phyloP scores from a whole-genome alignment of 2,888 invertebrate genomes.

The Lathronympha strigana region DNA sequence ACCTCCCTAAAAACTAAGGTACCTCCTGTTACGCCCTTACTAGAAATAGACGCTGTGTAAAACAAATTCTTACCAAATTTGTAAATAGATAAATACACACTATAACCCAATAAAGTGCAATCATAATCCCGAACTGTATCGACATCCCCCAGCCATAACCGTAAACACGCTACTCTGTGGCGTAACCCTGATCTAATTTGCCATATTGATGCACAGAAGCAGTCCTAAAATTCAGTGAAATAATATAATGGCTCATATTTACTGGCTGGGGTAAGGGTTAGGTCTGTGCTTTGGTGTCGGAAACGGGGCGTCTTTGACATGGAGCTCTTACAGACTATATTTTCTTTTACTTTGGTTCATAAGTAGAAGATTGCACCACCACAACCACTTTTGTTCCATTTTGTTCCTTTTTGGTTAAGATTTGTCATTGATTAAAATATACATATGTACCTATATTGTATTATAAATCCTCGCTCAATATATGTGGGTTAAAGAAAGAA shows the following conservation, averaged over 20 bases:
- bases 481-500: too few relatives aligned
- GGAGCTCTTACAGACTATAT: not conserved
- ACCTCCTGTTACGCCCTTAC: too few relatives aligned
- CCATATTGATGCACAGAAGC: slow-evolving; percentile 32
- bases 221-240: slow-evolving; percentile 33
- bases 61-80: slow-evolving; percentile 3
- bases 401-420: too few relatives aligned
- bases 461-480: too few relatives aligned
- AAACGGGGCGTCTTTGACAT: slow-evolving; percentile 2
- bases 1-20: too few relatives aligned
- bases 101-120: slow-evolving; percentile 27
- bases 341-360: too few relatives aligned
- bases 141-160: slow-evolving; percentile 29
- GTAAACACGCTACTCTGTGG: slow-evolving; percentile 41
- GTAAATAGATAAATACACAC: slow-evolving; percentile 8
- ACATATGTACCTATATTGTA: too few relatives aligned
- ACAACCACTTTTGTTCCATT: too few relatives aligned
- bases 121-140: slow-evolving; percentile 32
- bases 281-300: not conserved
- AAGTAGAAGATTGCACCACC: too few relatives aligned
- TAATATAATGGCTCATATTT: slow-evolving; percentile 37
- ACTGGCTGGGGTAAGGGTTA: slow-evolving; percentile 29
- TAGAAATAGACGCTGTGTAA: not conserved
- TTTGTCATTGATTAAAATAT: too few relatives aligned
- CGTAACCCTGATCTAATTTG: slow-evolving; percentile 39